Evolutionary conservation across 1,140 invertebrate genomes (phyloP), one percentile per base, ranked within the genome.

Genomic region (Apis laboriosa): DNA sequence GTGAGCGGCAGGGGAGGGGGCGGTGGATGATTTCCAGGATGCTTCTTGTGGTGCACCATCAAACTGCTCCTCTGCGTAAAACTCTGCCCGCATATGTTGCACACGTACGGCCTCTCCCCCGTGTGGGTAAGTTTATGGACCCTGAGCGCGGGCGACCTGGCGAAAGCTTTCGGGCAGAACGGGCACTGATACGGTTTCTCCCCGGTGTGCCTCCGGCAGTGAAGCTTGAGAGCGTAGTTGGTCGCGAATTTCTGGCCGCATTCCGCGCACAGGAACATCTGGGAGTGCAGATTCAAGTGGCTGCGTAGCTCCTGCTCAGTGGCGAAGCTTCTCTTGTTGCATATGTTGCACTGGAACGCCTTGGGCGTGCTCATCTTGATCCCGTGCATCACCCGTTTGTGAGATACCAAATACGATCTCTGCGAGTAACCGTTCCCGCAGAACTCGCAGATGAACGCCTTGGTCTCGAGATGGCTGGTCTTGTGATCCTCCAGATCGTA

Each of bases 61-160:
- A 89, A 63, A n/a, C 77, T 83, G 13, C 73, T 82, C 0, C 81
- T 64, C 13, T 84, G 79, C 49, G 95, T 96, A 92, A 97, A 97
- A 7, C 95, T 94, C 90, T 97, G 96, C 1, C 93, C 93, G 86
- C 97, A 97, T 15, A 95, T 92, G n/a, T 93, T 92, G 84, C 96
- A 95, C 78, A 94, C 83, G 90, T 95, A 96, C 0, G 95, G 95
- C 71, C 94, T 91, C 79, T 95, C 93, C 7, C 94, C 94, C 0
- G 96, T 96, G 86, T 97, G 96, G 24, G 95, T 95, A 7, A 96
- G 85, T 61, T 95, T 90, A 88, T 96, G 96, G 55, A 96, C 96
- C 82, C 95, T 95, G 11, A 96, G 92, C 83, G 96, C 95, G 81
- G 95, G 94, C 56, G 95, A 87, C 21, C 95, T 92, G 17, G 95